Conservation (phyloP, 2,888 invertebrate genomes). For the Agelastica alni region DNA sequence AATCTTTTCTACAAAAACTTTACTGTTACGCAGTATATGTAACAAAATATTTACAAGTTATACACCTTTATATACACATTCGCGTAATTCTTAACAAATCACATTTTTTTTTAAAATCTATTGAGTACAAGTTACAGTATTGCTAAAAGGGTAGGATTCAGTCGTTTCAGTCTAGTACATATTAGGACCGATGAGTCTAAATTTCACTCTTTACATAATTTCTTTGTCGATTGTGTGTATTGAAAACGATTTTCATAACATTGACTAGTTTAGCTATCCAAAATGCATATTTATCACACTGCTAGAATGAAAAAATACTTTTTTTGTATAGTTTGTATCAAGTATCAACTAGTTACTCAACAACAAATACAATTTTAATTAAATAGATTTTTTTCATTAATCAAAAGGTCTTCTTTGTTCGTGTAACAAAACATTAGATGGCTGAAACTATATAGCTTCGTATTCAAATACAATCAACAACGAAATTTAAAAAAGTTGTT, state of each 20-base stretch:
- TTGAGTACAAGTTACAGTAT: constrained; percentile 39
- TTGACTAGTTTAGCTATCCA: no score
- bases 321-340: no score
- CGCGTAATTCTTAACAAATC: constrained; percentile 38
- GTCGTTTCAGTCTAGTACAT: constrained; percentile 40
- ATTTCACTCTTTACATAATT: no score
- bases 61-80: constrained; percentile 35
- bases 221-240: constrained; percentile 6
- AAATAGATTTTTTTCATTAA: no score
- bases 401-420: no score
- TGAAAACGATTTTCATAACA: no score
- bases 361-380: no score
- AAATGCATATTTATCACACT: no score
- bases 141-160: constrained; percentile 50
- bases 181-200: constrained; percentile 13
- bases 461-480: constrained; percentile 7
- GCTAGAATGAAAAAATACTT: no score
- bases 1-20: constrained; percentile 45
- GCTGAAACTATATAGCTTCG: no score
- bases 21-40: constrained; percentile 37
- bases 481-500: not conserved
- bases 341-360: no score
- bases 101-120: constrained; percentile 38
- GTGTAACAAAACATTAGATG: no score
- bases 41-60: constrained; percentile 45